Conservation (phyloP, 2,888 invertebrate species). For the Watsonalla cultraria region DNA sequence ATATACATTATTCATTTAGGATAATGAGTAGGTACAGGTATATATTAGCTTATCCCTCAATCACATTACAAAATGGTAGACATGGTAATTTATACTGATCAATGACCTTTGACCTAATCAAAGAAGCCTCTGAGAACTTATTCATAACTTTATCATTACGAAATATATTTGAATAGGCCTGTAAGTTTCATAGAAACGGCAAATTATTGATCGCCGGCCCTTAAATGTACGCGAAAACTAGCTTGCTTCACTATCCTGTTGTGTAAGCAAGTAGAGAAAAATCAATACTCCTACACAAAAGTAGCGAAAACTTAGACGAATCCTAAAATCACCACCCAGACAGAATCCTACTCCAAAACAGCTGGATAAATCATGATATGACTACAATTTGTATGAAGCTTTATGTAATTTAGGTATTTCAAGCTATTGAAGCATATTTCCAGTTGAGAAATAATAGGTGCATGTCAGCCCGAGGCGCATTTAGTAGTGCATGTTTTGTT, state of each 20-base stretch:
- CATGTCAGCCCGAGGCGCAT: conserved; percentile 41
- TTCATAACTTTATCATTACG: too few species aligned
- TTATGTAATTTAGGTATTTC: not conserved
- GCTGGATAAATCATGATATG: not conserved
- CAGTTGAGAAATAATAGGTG: conserved; percentile 14
- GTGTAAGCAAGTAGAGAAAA: conserved; percentile 56
- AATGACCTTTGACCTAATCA: too few species aligned
- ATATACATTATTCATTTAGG: too few species aligned
- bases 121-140: too few species aligned
- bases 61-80: too few species aligned
- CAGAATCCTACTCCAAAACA: not conserved
- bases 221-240: not conserved
- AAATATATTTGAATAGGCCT: too few species aligned
- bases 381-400: not conserved
- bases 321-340: not conserved
- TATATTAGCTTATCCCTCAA: too few species aligned
- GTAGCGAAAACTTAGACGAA: conserved; percentile 16
- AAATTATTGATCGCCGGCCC: not conserved
- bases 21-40: too few species aligned
- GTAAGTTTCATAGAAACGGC: not conserved
- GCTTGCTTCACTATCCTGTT: conserved; percentile 35
- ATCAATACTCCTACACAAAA: conserved; percentile 60
- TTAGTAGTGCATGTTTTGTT: conserved; percentile 55
- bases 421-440: conserved; percentile 11
- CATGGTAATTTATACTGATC: too few species aligned